Evolutionary conservation across 2,888 invertebrate genomes (phyloP).

Genomic region (Ethmia dodecea): DNA sequence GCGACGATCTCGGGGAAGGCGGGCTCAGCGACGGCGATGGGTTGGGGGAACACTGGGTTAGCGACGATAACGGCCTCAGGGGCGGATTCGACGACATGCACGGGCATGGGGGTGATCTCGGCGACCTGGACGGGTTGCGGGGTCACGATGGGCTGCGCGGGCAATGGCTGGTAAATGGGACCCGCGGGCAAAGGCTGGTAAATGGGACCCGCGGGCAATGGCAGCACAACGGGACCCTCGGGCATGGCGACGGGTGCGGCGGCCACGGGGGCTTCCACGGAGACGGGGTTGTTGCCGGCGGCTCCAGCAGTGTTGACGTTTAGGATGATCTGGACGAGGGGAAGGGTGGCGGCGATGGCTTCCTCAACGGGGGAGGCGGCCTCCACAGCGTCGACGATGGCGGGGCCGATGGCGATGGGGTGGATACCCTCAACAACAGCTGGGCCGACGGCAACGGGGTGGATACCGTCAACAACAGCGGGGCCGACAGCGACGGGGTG

Average conservation of each 20-base stretch:
- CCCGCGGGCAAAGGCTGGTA: too few species aligned
- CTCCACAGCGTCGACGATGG: slow-evolving; percentile 9
- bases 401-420: slow-evolving; percentile 9
- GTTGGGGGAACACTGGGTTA: too few species aligned
- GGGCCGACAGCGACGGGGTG: slow-evolving; percentile 5
- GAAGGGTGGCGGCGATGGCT: slow-evolving; percentile 10
- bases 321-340: slow-evolving; percentile 34
- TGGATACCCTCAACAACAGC: slow-evolving; percentile 4
- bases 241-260: slow-evolving; percentile 1
- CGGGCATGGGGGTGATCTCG: too few species aligned
- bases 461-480: slow-evolving; percentile 4
- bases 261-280: slow-evolving; percentile 1
- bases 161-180: too few species aligned
- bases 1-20: too few species aligned
- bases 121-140: slow-evolving; percentile 6
- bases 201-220: too few species aligned
- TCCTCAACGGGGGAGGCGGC: slow-evolving; percentile 12
- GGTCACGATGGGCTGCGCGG: too few species aligned
- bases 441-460: slow-evolving; percentile 7
- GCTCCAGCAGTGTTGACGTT: slow-evolving; percentile 24
- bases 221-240: slow-evolving; percentile 8
- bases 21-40: too few species aligned
- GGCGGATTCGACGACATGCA: too few species aligned
- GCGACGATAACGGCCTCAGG: background rate
- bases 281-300: slow-evolving; percentile 7